These are phyloP conservation scores for Macrosiphum euphorbiae DNA, from an alignment of 2,888 invertebrate species.

Conservation along the genomic window DNA sequence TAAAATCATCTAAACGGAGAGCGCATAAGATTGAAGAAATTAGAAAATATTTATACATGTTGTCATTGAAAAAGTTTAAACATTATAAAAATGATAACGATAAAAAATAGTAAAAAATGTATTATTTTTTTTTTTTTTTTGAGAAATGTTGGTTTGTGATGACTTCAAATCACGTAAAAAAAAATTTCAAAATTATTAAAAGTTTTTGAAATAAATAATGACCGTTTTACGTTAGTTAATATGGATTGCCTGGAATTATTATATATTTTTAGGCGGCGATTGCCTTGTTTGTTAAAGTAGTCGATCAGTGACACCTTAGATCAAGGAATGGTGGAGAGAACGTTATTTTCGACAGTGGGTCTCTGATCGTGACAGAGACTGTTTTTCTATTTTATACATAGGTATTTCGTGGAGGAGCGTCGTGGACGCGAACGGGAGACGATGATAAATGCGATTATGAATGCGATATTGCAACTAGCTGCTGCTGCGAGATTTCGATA, in stretches of 20 bases:
- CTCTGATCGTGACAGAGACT: conserved; percentile 6
- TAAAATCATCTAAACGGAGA: too few species aligned
- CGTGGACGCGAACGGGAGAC: not conserved
- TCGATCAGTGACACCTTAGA: conserved; percentile 3
- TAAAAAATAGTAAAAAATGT: too few species aligned
- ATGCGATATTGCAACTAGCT: conserved; percentile 24
- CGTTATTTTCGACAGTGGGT: not conserved
- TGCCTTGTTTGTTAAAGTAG: not conserved
- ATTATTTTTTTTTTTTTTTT: too few species aligned
- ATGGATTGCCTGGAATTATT: not conserved
- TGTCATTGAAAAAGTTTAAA: too few species aligned
- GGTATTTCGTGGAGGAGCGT: not conserved
- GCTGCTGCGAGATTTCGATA: not conserved
- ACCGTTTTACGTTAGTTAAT: not conserved
- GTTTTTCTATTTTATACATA: conserved; percentile 32
- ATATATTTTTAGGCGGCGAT: not conserved
- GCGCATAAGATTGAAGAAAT: too few species aligned
- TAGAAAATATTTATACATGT: too few species aligned
- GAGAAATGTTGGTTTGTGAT: too few species aligned
- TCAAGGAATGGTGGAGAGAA: not conserved
- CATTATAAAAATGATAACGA: too few species aligned
- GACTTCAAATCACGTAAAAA: too few species aligned
- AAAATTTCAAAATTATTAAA: not conserved
- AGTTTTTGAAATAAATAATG: not conserved
- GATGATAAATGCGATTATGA: conserved; percentile 42